Evolutionary conservation across 2,113 vertebrate genomes (phyloP).

Genomic region (Pollimyrus isidori): DNA sequence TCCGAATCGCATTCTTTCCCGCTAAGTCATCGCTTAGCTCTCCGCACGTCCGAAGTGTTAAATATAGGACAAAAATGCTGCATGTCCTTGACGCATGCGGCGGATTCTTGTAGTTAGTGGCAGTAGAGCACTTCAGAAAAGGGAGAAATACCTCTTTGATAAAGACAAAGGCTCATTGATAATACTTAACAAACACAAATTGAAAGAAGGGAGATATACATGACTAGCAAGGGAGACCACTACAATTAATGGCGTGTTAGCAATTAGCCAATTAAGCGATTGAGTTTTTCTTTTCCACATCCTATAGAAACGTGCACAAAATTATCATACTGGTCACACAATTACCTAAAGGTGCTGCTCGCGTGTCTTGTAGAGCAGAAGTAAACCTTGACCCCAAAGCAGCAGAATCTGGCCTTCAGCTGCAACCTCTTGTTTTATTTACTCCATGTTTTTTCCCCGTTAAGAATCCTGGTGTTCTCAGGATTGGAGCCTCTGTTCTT

Average conservation of each 20-base stretch:
- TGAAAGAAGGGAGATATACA: neutral
- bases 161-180: neutral
- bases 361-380: constrained; percentile 12
- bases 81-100: neutral
- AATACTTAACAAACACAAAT: neutral
- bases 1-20: neutral
- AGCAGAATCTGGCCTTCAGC: constrained; percentile 8
- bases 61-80: neutral
- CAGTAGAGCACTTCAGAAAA: neutral
- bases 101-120: neutral
- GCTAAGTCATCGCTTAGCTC: neutral
- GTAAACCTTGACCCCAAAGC: neutral
- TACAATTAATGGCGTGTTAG: neutral
- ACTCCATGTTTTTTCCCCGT: constrained; percentile 11
- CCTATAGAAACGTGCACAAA: neutral
- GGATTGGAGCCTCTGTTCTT: constrained; percentile 16
- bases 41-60: neutral
- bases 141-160: neutral
- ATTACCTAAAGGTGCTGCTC: neutral
- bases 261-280: neutral
- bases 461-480: constrained; percentile 1
- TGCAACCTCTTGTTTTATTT: constrained; percentile 15
- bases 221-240: neutral
- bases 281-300: neutral
- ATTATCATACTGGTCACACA: neutral